A percentile compares a stretch with the other conserved stretches of the same genome.
These are phyloP conservation scores for Masticophis lateralis DNA, from an alignment of 2,797 vertebrate genomes.

Conservation along the genomic window DNA sequence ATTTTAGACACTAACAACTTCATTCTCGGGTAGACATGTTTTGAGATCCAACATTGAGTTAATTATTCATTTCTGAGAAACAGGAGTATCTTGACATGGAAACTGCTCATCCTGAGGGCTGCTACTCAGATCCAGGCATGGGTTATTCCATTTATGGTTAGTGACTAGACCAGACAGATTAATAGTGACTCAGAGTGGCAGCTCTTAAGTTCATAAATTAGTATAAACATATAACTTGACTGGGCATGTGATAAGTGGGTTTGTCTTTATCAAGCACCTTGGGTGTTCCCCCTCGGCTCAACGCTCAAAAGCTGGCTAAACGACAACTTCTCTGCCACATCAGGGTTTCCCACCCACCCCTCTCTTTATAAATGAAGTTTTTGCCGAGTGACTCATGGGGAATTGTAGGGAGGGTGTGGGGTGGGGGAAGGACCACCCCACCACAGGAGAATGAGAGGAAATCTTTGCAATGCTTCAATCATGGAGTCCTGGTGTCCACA, in stretches of 20 bases:
- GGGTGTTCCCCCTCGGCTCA: conserved; percentile 16
- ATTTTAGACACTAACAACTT: background rate
- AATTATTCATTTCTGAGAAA: background rate
- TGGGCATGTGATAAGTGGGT: conserved; percentile 17
- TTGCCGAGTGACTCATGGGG: background rate
- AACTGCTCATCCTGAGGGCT: background rate
- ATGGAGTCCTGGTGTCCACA: conserved; percentile 10
- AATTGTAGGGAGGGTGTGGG: background rate
- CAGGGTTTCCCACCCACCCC: background rate
- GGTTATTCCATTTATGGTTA: background rate
- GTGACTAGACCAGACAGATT: conserved; percentile 8
- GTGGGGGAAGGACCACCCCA: background rate
- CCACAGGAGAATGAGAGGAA: background rate
- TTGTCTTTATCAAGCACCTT: conserved; percentile 15
- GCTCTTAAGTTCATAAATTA: conserved; percentile 11
- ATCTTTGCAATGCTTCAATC: conserved; percentile 1
- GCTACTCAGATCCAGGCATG: background rate
- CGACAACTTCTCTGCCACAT: background rate
- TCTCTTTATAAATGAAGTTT: background rate
- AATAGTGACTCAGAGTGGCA: conserved; percentile 19
- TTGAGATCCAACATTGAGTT: background rate
- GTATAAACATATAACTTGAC: conserved; percentile 20
- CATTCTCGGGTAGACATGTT: background rate
- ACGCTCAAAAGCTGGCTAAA: background rate
- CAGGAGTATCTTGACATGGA: background rate